phyloP scores from a whole-genome alignment of 1,140 invertebrate species.

The Linepithema humile region DNA sequence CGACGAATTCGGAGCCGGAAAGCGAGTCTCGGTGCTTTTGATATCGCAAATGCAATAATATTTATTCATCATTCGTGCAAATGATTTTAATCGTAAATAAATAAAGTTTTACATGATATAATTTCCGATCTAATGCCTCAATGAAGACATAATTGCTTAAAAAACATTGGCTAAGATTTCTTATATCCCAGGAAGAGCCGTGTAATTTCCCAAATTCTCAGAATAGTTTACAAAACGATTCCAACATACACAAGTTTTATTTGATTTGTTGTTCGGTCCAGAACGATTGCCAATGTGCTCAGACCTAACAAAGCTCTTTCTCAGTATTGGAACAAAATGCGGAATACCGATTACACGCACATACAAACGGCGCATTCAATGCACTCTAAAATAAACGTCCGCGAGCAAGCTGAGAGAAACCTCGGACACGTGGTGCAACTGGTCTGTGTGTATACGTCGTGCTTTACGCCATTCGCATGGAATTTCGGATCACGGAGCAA shows the following conservation, averaged over 20 bases:
- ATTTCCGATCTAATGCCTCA: not conserved
- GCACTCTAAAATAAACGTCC: constrained; percentile 62
- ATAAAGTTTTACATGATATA: not conserved
- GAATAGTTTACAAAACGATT: not conserved
- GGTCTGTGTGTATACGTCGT: not conserved
- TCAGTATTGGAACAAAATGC: constrained; percentile 4
- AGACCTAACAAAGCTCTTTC: not conserved
- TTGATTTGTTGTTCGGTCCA: not conserved
- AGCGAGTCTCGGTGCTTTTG: not conserved
- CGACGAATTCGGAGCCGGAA: not conserved
- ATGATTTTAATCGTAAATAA: too few species aligned
- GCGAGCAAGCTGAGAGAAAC: constrained; percentile 51
- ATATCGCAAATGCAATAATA: not conserved
- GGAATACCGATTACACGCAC: constrained; percentile 31
- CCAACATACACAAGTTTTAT: not conserved
- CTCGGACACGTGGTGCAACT: constrained; percentile 52
- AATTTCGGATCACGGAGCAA: constrained; percentile 23
- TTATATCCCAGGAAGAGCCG: not conserved
- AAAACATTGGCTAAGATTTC: too few species aligned
- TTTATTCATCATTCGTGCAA: constrained; percentile 7
- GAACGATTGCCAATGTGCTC: not conserved
- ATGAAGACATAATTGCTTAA: not conserved
- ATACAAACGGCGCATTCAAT: constrained; percentile 44
- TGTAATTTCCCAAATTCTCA: not conserved
- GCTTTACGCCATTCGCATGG: constrained; percentile 21